Percentiles rank a stretch among this genome's conserved stretches.
Conservation (phyloP, 2,797 vertebrate species). For the Sebastes minor region DNA sequence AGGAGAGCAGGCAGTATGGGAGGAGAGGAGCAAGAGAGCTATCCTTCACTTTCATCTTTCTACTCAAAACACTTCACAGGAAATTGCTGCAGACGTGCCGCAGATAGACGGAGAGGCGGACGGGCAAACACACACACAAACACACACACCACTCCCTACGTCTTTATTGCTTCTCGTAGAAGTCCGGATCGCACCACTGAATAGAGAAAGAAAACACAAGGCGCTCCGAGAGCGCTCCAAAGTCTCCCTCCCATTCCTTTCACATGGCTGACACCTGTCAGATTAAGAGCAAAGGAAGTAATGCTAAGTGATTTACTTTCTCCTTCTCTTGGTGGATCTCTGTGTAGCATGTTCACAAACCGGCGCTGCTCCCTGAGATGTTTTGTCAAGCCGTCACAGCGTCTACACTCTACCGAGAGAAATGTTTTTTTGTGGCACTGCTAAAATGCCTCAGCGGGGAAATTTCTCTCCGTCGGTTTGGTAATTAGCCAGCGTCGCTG, state of each 20-base stretch:
- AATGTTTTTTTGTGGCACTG: constrained; percentile 19
- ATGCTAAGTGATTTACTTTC: constrained; percentile 48
- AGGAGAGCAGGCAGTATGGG: not conserved
- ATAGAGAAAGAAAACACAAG: constrained; percentile 24
- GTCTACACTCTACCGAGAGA: constrained; percentile 9
- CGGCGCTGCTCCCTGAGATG: constrained; percentile 2
- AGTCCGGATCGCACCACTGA: constrained; percentile 24
- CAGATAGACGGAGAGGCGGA: constrained; percentile 13
- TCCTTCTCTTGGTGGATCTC: not conserved
- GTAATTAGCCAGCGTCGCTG: constrained; percentile 7
- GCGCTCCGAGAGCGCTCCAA: constrained; percentile 9
- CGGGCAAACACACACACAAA: constrained; percentile 16
- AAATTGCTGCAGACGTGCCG: constrained; percentile 61
- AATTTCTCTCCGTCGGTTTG: not conserved
- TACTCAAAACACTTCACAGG: constrained; percentile 60
- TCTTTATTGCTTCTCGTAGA: constrained; percentile 49
- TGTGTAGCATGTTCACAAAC: constrained; percentile 25
- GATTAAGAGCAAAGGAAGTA: constrained; percentile 30
- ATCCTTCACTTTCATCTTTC: constrained; percentile 62
- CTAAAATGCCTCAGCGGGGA: constrained; percentile 30
- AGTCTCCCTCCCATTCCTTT: constrained; percentile 13
- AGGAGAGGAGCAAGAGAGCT: constrained; percentile 24
- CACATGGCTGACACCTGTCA: constrained; percentile 49
- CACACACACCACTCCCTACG: constrained; percentile 23
- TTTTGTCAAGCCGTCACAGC: constrained; percentile 52